Evolutionary conservation across 2,113 vertebrate species (phyloP), one percentile per base, ranked within the genome.

Genomic region (Dinomys branickii): DNA sequence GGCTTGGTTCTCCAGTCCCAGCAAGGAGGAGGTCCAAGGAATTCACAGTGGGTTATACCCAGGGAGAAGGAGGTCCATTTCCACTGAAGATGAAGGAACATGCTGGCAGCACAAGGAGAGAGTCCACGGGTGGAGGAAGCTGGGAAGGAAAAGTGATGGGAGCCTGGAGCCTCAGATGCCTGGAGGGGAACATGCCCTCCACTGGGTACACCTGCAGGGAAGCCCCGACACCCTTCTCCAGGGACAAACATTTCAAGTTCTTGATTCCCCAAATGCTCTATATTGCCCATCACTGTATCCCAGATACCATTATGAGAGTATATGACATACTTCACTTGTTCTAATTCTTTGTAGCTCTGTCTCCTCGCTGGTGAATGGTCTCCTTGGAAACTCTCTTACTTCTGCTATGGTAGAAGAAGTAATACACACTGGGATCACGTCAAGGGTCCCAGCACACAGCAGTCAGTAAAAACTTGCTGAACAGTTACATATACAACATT

Each of bases 121-220:
- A 90, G 35, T 69, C 8, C 2, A 3, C 0, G 3, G 52, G 11
- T 26, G 0, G 41, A 30, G 7, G 33, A 1, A 75, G 12, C 5
- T 35, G 7, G 35, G 61, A 80, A 44, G 28, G 2, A 56, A 3
- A 28, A 38, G 9, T 26, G 28, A 10, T 1, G 52, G 85, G 85
- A 5, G 7, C 11, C 58, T 16, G 24, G 24, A 28, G 8, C 61
- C 78, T 59, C 28, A 7, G 56, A 80, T 30, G 12, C 28, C 11
- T 7, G 22, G n/a, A 10, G 12, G 2, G 26, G 9, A 4, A 19
- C 20, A 14, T 1, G n/a, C 38, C 52, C 17, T 38, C 20, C 16
- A 17, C 16, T 16, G 12, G 4, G 28, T 59, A 63, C 44, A 13
- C 24, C 69, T 44, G 47, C 47, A 47, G 35, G 78, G 56, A 56